Evolutionary conservation across 1,140 invertebrate genomes (phyloP), one percentile per base, ranked within the genome.

Genomic region (Xylocopa sonorina): DNA sequence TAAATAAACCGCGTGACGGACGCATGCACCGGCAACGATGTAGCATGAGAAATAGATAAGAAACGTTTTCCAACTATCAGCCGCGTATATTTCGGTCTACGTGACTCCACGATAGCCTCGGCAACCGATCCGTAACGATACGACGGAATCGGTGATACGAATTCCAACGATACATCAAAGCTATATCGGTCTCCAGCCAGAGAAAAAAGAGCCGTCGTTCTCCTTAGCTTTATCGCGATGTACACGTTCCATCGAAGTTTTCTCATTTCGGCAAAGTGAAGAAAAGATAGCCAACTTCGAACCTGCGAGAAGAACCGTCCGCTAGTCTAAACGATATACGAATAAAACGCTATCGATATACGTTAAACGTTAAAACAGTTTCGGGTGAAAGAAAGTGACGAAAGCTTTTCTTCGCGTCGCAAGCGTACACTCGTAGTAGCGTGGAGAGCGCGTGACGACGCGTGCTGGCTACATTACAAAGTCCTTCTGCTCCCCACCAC

Each of bases 371-470:
- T n/a, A n/a, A n/a, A n/a, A n/a, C n/a, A n/a, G n/a, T n/a, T n/a
- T n/a, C n/a, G n/a, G n/a, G n/a, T n/a, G n/a, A n/a, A n/a, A n/a
- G 10, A 10, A 53, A 64, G 62, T 75, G 51, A 50, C 69, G 46
- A 38, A n/a, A 41, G 64, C 55, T 74, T 64, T 50, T 51, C 63
- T 48, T 48, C 64, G 53, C 50, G 63, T 53, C 51, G 58, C 38
- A 43, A 80, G 75, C 29, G 68, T 84, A 80, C 41, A 76, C 82
- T 82, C 75, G n/a, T n/a, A n/a, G n/a, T n/a, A 79, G 80, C 84
- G 72, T 81, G 75, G 77, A 80, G 77, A 88, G 68, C 78, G 84
- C 80, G 86, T 88, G 82, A 89, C 85, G 82, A 89, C 85, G 89
- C 85, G 87, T 82, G 82, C 75, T 78, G 83, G 79, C 85, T 72